Base-by-base conservation (phyloP, 2,888 invertebrate genomes). In the Drosophila limbata region DNA sequence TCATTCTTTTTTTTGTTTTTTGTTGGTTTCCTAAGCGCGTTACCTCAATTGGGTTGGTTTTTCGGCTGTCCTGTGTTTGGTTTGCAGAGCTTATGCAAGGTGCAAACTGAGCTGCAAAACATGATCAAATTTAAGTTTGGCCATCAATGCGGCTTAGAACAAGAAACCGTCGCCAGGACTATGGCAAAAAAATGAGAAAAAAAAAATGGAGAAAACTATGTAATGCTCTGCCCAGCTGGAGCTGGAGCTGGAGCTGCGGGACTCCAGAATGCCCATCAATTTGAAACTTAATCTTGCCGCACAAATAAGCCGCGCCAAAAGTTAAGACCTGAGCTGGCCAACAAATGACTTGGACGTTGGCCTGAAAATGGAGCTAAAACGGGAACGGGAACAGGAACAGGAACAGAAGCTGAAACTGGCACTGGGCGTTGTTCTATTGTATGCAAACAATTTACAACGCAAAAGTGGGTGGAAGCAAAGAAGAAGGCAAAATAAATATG, bases 251-350 rank as follows among this genome's bases (percentile, higher is more conserved):
- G 8, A 11, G 44, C 15, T n/a, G 57, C 35, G 52, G 60, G 53
- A 69, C 75, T 82, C 65, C 71, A 73, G 73, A 81, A 78, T 73
- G 86, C 77, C 77, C 88, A 85, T 85, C 86, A 85, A 88, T 88
- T 88, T 87, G 84, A 86, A 87, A 88, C 87, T 83, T 87, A 87
- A 87, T 88, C 86, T 87, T 77, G 84, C 76, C 77, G 75, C 81
- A 81, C 87, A 86, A 88, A 88, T 81, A 86, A 88, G 82, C 82
- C 79, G 73, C 80, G 77, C 85, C 88, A 81, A 79, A 86, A 84
- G 82, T 88, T 86, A 88, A 86, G 82, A 84, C 86, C 82, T 44
- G 66, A 63, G 15, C 71, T 42, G 61, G 65, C 68, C 72, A 68
- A 42, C 75, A 76, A 61, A 66, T 60, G 72, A 61, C 62, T 51